Percentiles rank a stretch among this genome's conserved stretches.
Evolutionary conservation across 2,888 invertebrate genomes (phyloP).

Genomic region (Eulithis testata): DNA sequence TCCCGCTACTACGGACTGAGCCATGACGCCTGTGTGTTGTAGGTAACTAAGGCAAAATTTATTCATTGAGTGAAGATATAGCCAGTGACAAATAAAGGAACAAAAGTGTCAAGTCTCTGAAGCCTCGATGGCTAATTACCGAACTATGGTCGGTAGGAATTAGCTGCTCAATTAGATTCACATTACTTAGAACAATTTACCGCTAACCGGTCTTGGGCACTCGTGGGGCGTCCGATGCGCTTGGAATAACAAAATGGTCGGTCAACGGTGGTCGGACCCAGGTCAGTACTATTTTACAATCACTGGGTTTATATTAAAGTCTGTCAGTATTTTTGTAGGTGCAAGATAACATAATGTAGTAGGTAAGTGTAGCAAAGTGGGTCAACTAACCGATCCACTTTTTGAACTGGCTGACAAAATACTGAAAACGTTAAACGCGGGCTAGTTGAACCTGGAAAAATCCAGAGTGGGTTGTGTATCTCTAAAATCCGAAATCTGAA

Average conservation of each 20-base stretch:
- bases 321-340: too few species aligned
- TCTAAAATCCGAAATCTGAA: too few species aligned
- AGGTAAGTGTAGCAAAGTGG: too few species aligned
- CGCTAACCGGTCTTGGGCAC: slow-evolving; percentile 75
- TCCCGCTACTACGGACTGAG: too few species aligned
- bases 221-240: slow-evolving; percentile 69
- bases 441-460: too few species aligned
- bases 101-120: background rate
- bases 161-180: slow-evolving; percentile 83
- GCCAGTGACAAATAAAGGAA: background rate
- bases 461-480: too few species aligned
- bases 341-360: too few species aligned
- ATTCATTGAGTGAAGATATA: background rate
- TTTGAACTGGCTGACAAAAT: too few species aligned
- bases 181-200: slow-evolving; percentile 81
- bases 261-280: slow-evolving; percentile 40
- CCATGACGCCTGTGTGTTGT: background rate
- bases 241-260: slow-evolving; percentile 73
- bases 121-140: slow-evolving; percentile 61
- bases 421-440: too few species aligned
- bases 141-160: slow-evolving; percentile 72
- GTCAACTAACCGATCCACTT: too few species aligned
- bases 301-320: too few species aligned
- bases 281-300: slow-evolving; percentile 1
- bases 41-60: too few species aligned